Percentiles rank a stretch among this genome's conserved stretches.
Conservation (phyloP, 2,113 vertebrate species). For the Eira barbara region DNA sequence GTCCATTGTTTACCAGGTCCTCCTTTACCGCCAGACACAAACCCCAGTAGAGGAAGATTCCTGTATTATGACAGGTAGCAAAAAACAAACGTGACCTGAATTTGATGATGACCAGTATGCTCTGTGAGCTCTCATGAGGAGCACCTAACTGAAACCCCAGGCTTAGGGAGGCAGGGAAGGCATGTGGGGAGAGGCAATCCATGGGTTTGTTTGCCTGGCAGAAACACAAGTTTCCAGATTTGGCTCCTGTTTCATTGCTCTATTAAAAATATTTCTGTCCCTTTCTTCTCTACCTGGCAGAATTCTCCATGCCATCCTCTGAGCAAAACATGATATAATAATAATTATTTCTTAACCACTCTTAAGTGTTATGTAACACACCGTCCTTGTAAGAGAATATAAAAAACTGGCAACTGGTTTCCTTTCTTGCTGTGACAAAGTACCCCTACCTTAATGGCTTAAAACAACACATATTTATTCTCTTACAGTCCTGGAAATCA, state of each 20-base stretch:
- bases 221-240: not conserved
- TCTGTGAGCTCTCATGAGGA: not conserved
- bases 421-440: not conserved
- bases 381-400: not conserved
- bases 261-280: not conserved
- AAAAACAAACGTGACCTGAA: not conserved
- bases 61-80: not conserved
- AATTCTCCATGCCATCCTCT: not conserved
- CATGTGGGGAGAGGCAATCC: not conserved
- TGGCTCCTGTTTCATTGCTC: not conserved
- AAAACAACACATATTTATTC: not conserved
- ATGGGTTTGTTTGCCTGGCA: not conserved
- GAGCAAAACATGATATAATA: not conserved
- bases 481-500: not conserved
- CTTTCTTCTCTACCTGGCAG: not conserved
- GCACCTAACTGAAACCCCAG: not conserved
- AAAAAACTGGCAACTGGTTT: not conserved
- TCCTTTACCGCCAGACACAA: not conserved
- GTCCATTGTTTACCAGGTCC: not conserved
- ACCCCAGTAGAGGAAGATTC: accelerated
- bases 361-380: too few species aligned
- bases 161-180: not conserved
- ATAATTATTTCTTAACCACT: not conserved
- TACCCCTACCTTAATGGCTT: not conserved
- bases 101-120: not conserved